Base-by-base conservation (phyloP, 1,140 invertebrate genomes). In the Drosophila neocordata region DNA sequence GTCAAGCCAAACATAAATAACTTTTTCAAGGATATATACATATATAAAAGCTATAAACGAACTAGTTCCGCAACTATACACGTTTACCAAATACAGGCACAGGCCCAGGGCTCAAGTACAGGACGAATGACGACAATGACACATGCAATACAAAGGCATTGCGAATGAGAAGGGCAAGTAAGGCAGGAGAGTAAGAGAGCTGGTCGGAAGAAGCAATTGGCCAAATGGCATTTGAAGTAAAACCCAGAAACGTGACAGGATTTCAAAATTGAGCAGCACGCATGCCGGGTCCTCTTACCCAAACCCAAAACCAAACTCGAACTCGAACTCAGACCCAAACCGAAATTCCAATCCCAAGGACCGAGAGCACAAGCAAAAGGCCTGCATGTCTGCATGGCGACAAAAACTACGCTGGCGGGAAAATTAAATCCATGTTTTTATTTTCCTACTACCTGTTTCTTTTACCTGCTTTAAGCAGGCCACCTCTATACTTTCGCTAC, bases 141-240 rank as follows among this genome's bases (percentile, higher is more conserved):
- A 34, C 24, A 31, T 15, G 52, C 22, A 55, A 31, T 7, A 55
- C 6, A 15, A 6, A 31, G 52, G 41, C 4, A 44, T 13, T 34
- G 22, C 0, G n/a, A 31, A n/a, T 4, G 22, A 15, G 12, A 38
- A 0, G 8, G 1, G 27, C 1, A 6, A 12, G 4, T 5, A 57
- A 7, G 8, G 18, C 13, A 9, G 35, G 6, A 13, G 20, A 24
- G 11, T 12, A n/a, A 6, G 56, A 41, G 9, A 31, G 18, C n/a
- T 13, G 27, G n/a, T 53, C 44, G 58, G 75, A 61, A 66, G 75
- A 68, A 72, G 74, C 77, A 81, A 81, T 85, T 85, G 82, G 78
- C 70, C 82, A 87, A 85, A 87, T 77, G 82, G 71, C 69, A 73
- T 87, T 87, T 79, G 64, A 75, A 79, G 78, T 82, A 76, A 85